Conservation (phyloP, 1,140 invertebrate species). For the Paracyclopina nana region DNA sequence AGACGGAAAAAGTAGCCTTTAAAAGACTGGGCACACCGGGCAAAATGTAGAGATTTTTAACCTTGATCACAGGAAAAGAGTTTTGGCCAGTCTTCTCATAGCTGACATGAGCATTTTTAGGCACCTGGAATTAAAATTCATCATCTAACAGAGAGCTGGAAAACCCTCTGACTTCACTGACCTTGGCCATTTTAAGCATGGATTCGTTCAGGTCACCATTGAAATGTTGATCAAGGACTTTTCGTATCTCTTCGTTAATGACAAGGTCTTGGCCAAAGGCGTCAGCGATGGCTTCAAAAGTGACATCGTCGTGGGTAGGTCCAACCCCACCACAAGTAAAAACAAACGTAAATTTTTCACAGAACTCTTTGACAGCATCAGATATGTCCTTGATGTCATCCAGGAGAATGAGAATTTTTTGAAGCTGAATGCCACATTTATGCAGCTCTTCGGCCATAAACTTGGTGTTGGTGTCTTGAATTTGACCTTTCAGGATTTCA, state of each 20-base stretch:
- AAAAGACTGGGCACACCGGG: too few relatives aligned
- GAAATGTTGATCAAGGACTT: conserved; percentile 30
- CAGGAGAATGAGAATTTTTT: conserved; percentile 40
- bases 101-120: too few relatives aligned
- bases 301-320: conserved; percentile 65
- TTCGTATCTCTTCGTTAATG: conserved; percentile 36
- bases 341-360: conserved; percentile 37
- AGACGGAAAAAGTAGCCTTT: too few relatives aligned
- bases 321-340: conserved; percentile 60
- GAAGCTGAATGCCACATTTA: conserved; percentile 40
- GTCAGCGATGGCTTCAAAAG: conserved; percentile 51
- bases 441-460: conserved; percentile 44
- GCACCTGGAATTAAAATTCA: too few relatives aligned
- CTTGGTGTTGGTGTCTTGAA: conserved; percentile 48
- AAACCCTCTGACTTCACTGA: too few relatives aligned
- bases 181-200: neutral
- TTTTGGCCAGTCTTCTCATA: too few relatives aligned
- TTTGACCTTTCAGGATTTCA: conserved; percentile 63
- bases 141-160: too few relatives aligned
- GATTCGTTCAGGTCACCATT: conserved; percentile 17
- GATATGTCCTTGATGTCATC: conserved; percentile 49
- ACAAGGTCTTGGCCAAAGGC: conserved; percentile 41
- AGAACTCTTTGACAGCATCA: conserved; percentile 42
- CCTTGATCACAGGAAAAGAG: too few relatives aligned
- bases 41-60: too few relatives aligned